Evolutionary conservation across 2,888 invertebrate genomes (phyloP), one percentile per base, ranked within the genome.

Genomic region (Mayetiola destructor): DNA sequence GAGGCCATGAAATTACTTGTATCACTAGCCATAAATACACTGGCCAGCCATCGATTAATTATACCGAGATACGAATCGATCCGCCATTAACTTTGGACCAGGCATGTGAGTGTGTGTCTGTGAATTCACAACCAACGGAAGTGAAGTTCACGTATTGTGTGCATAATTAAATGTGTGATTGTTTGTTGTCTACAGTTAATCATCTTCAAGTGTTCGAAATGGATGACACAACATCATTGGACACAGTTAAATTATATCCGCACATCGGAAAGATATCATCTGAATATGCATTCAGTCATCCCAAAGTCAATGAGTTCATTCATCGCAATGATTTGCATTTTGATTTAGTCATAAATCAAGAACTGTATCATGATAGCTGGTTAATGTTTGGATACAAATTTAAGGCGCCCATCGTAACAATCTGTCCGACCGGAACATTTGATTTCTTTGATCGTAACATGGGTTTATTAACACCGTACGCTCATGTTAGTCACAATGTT

Each of bases 401-500:
- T 16, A 36, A 36, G 10, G 32, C 35, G 14, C 54, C 32, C 16
- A 18, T 36, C 5, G 36, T 35, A 3, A 21, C n/a, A 35, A 54
- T 35, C 32, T 54, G 54, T 35, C n/a, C n/a, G n/a, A n/a, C n/a
- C n/a, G n/a, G n/a, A n/a, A n/a, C n/a, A n/a, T n/a, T n/a, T n/a
- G n/a, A n/a, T n/a, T n/a, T n/a, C n/a, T n/a, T 72, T 67, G 72
- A 72, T 59, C 65, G 68, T 59, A 61, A 69, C 0, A 73, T 73
- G 72, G 72, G 72, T 21, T 57, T 69, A 1, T 12, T 71, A 2
- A 71, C 73, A 1, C 71, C 71, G 67, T 67, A 68, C 73, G 0
- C 59, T 69, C 16, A 66, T 72, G 56, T 70, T 72, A 0, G 72
- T 72, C 59, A 59, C 69, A 1, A 21, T 70, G 35, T 59, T 69